A percentile compares a stretch with the other conserved stretches of the same genome.
Evolutionary conservation across 2,797 vertebrate species (phyloP).

Genomic region (Rhodeus uyekii): DNA sequence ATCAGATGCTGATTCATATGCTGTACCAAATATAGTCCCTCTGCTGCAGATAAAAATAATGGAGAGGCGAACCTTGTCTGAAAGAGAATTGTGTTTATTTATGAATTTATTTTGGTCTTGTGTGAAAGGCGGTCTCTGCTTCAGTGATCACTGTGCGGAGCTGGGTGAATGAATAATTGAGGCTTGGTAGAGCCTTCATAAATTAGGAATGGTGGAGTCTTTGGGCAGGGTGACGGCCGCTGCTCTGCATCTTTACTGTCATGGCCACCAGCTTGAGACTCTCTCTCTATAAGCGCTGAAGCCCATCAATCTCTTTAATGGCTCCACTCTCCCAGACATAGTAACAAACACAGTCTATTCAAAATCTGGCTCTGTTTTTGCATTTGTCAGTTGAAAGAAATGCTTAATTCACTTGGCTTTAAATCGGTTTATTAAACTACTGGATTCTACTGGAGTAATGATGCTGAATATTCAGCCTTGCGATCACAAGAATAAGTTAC

Average conservation of each 20-base stretch:
- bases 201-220: slow-evolving; percentile 79
- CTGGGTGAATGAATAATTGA: slow-evolving; percentile 82
- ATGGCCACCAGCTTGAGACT: slow-evolving; percentile 46
- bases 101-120: slow-evolving; percentile 17
- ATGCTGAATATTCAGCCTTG: background rate
- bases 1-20: slow-evolving; percentile 37
- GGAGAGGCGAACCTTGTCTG: slow-evolving; percentile 16
- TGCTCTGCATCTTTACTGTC: slow-evolving; percentile 58
- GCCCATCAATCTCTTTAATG: slow-evolving; percentile 43
- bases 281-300: slow-evolving; percentile 56
- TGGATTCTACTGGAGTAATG: background rate
- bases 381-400: background rate
- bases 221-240: slow-evolving; percentile 55
- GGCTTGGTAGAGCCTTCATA: slow-evolving; percentile 76
- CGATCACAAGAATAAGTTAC: background rate
- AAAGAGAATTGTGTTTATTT: slow-evolving; percentile 34
- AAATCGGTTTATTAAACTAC: slow-evolving; percentile 13
- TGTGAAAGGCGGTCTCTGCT: slow-evolving; percentile 65
- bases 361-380: slow-evolving; percentile 1
- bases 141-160: slow-evolving; percentile 58
- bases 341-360: background rate
- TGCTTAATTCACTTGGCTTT: background rate
- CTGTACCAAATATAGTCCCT: slow-evolving; percentile 41
- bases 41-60: slow-evolving; percentile 9
- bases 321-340: background rate